Evolutionary conservation across 1,140 invertebrate genomes (phyloP), one percentile per base, ranked within the genome.

Genomic region (Drosophila subpulchrella): DNA sequence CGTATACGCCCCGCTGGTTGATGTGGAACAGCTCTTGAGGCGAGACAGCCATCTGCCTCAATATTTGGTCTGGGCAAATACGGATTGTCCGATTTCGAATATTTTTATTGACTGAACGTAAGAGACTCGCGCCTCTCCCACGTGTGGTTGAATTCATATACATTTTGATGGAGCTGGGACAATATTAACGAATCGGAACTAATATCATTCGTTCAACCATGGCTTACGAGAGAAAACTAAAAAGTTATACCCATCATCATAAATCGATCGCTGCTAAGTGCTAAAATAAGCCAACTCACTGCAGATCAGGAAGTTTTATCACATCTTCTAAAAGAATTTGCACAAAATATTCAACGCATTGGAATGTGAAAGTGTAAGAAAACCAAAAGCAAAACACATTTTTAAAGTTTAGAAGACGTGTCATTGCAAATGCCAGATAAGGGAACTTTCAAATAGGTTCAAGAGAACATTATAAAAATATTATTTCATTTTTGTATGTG

Each of bases 1-100:
- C 79, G 71, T 63, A 88, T 83, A 73, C 83, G 83, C 60, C 83
- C 75, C 84, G 60, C 75, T 63, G 75, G 53, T 65, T 62, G 61
- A 58, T 59, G 53, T 60, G 47, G 61, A 46, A 84, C 79, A 82
- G 61, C 60, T 47, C 73, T 58, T 7, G 46, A 72, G 81, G 72
- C 61, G 51, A 38, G 42, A 32, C 24, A 46, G 27, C 51, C 73
- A 75, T 66, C 60, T 75, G 71, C 34, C 51, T 54, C 34, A 66
- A 66, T 75, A 75, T 75, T 75, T 75, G 46, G 15, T 15, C 47
- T 41, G 50, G 36, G 34, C 34, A 74, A 54, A 62, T 50, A 48
- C 15, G n/a, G 62, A 48, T 42, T 44, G 41, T 36, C 34, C 27
- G 32, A 48, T 48, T 47, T 30, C 6, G 7, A 44, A 44, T 44